phyloP scores from a whole-genome alignment of 2,113 vertebrate species.

The Amblyornis subalaris region DNA sequence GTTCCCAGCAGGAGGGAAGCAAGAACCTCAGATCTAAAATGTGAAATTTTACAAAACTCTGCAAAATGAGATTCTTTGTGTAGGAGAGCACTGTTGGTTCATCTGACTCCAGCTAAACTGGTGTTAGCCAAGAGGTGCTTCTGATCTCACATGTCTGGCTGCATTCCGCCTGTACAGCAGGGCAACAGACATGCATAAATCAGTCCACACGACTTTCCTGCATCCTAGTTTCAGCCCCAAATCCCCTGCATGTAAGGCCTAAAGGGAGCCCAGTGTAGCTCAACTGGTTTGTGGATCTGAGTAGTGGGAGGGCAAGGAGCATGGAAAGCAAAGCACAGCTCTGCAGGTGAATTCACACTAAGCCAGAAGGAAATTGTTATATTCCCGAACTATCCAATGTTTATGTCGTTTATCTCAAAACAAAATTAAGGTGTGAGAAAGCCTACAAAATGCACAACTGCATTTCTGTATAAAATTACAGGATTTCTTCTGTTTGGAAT shows the following conservation, averaged over 20 bases:
- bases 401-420: neutral
- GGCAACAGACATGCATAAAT: neutral
- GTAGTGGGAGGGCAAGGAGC: neutral
- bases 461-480: neutral
- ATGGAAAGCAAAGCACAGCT: neutral
- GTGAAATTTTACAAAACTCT: neutral
- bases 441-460: neutral
- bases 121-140: neutral
- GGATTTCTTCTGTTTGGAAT: neutral
- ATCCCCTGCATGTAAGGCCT: neutral
- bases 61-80: neutral
- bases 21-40: neutral
- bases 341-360: neutral
- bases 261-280: neutral
- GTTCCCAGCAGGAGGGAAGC: neutral
- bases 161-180: neutral
- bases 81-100: neutral
- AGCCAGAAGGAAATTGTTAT: neutral
- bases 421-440: neutral
- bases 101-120: neutral
- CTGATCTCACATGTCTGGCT: neutral
- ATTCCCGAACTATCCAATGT: neutral
- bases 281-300: neutral
- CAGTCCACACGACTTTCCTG: neutral
- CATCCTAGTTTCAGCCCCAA: neutral